Evolutionary conservation across 2,797 vertebrate genomes (phyloP), one percentile per base, ranked within the genome.

Genomic region (Siniperca obscura): DNA sequence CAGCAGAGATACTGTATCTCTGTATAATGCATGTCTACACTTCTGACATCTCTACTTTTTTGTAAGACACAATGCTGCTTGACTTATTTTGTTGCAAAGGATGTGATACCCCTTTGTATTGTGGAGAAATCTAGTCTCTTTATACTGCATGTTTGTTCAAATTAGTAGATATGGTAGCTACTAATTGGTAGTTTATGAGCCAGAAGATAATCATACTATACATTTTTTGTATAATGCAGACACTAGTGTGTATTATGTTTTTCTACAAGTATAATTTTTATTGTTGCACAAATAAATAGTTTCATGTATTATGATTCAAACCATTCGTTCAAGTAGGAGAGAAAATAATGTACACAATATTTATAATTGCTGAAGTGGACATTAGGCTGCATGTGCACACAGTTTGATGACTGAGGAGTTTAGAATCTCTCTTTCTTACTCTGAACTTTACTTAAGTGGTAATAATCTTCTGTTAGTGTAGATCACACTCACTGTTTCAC

Each of bases 351-450:
- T 12, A 5, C 40, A 11, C 0, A 11, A 7, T 44, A 64, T 36
- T 64, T 3, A 27, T 34, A 48, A 64, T 27, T 77, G 13, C 42
- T 57, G 10, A 55, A 40, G 13, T 38, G 50, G 60, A 30, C 52
- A 21, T 36, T 21, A 64, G 53, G 21, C 11, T 53, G 21, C 69
- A 62, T 71, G 42, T 27, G 8, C 36, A 40, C 27, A 50, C 16
- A 69, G 34, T 69, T 53, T 67, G 38, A 65, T 60, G 36, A 64
- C 44, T 53, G 27, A 27, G 30, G n/a, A 62, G 22, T 61, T 19
- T 30, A 66, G 42, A 19, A 6, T 57, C 38, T 67, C 13, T 46
- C 5, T 36, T 17, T 73, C 3, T 76, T 27, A 9, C 5, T 50
- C 21, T 67, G 5, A 22, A 34, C 12, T 57, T 46, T n/a, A 48